Conservation (phyloP, 2,797 vertebrate genomes). For the Oreochromis mossambicus region DNA sequence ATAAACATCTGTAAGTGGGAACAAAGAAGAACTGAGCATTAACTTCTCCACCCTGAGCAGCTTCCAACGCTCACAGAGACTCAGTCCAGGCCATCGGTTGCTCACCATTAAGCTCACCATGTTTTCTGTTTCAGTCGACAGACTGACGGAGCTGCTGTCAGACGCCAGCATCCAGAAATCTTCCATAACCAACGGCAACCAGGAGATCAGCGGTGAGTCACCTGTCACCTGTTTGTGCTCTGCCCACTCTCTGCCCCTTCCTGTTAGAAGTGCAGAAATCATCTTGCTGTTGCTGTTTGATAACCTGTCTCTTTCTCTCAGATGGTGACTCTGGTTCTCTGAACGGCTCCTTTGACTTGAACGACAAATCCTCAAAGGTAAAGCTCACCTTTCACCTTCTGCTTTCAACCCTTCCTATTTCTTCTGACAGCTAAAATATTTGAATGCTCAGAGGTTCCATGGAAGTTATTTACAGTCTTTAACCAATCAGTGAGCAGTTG, state of each 20-base stretch:
- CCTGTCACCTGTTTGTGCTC: not conserved
- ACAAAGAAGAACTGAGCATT: not conserved
- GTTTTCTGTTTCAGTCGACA: constrained; percentile 76
- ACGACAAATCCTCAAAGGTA: constrained; percentile 62
- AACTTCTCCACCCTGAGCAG: not conserved
- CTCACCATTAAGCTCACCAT: not conserved
- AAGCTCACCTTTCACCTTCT: not conserved
- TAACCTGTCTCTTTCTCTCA: constrained; percentile 29
- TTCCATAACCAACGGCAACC: constrained; percentile 60
- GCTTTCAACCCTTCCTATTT: not conserved
- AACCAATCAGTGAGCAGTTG: not conserved
- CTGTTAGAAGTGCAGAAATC: not conserved
- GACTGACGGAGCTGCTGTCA: constrained; percentile 80
- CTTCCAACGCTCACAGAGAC: not conserved
- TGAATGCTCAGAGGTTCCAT: not conserved
- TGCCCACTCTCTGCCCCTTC: not conserved
- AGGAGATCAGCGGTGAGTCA: constrained; percentile 71
- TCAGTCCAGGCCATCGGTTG: not conserved
- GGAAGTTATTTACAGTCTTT: not conserved
- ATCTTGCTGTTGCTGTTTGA: not conserved
- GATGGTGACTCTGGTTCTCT: constrained; percentile 78
- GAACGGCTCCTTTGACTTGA: constrained; percentile 78
- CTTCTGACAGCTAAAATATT: not conserved
- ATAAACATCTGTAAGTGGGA: not conserved
- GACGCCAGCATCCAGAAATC: constrained; percentile 63